Base-by-base conservation (phyloP, 2,888 invertebrate genomes). In the Andrena dorsata region DNA sequence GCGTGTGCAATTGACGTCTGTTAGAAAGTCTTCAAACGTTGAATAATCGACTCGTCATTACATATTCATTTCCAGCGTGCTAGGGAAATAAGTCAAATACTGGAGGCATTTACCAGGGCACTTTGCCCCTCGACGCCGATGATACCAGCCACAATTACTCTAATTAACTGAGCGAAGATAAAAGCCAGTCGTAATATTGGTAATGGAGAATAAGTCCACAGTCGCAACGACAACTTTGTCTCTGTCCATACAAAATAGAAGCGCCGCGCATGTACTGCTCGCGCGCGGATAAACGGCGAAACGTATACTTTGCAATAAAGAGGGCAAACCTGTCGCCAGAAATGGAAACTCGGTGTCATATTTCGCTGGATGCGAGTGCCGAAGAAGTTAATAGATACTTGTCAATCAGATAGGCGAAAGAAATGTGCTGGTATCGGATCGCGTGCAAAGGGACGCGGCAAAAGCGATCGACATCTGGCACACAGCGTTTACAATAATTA, bases 401-500 rank as follows among this genome's bases (percentile, higher is more conserved):
- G 53, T 41, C 58, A 69, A 32, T 32, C 10, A 32, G 23, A 56
- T 23, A 20, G 51, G 51, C 51, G 51, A 56, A 26, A 58, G 51
- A n/a, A 66, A 8, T 4, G 49, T 49, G 51, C 64, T 66, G 79
- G 80, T 80, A 78, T 65, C 77, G 73, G 76, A 69, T 89, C 82
- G 89, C 88, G 88, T 90, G 90, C 86, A 13, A 68, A 73, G 28
- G 58, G 65, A 65, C 68, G 49, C 58, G 71, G 35, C 83, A 83
- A 64, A 53, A 41, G 13, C 71, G 53, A 81, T 87, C 64, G 64
- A 61, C 74, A 72, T 80, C 28, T 16, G 66, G 80, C 83, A 80
- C 86, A 82, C 86, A 82, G 51, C 85, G 83, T 85, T 89, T 85
- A 89, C 85, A 83, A 88, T 84, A 85, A 85, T 85, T 82, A 78